Percentiles rank a stretch among this genome's conserved stretches.
phyloP scores from a whole-genome alignment of 2,113 vertebrate species.

The Chiloscyllium plagiosum region DNA sequence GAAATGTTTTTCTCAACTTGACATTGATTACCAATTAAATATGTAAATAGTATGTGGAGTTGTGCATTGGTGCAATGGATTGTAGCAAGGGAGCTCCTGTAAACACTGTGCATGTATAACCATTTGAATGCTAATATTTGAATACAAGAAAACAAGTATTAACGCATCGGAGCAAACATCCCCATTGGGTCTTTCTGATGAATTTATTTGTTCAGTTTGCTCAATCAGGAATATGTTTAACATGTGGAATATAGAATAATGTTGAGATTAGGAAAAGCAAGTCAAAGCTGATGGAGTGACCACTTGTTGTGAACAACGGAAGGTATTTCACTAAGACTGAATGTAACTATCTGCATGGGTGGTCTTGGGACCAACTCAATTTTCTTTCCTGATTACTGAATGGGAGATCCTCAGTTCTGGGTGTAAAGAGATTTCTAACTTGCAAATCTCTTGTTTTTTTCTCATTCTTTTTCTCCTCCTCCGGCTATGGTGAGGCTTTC shows the following conservation, averaged over 20 bases:
- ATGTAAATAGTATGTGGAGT: background rate
- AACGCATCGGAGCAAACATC: background rate
- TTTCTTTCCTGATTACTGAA: background rate
- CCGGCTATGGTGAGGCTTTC: background rate
- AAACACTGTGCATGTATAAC: background rate
- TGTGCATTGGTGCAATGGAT: background rate
- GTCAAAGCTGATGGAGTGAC: background rate
- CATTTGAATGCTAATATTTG: slow-evolving; percentile 26
- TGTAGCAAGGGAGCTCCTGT: background rate
- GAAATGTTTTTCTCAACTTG: background rate
- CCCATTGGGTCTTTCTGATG: background rate
- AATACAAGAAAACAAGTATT: background rate
- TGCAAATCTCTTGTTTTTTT: background rate
- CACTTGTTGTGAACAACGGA: background rate
- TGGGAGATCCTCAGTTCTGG: background rate
- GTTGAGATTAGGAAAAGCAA: background rate
- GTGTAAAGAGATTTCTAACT: background rate
- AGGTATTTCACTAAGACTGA: background rate
- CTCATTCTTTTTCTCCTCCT: background rate
- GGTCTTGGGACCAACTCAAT: background rate
- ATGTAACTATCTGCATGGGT: background rate
- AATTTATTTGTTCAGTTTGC: slow-evolving; percentile 34
- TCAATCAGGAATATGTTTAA: background rate
- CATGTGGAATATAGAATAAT: too few species aligned
- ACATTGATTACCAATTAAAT: background rate